Conservation (phyloP, 2,888 invertebrate species). For the Catocala nupta region DNA sequence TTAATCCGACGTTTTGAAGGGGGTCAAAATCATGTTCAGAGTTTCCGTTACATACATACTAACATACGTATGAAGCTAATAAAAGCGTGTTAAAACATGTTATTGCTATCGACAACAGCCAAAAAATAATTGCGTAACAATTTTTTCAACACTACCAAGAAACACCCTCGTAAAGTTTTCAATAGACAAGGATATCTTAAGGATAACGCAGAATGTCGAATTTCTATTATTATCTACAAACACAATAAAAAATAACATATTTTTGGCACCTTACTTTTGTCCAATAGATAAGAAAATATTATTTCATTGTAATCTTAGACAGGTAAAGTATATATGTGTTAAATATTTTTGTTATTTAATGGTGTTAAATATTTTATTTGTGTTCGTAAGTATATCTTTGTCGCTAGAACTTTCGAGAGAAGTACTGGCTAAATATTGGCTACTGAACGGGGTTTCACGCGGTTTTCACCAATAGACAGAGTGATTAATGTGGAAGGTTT, state of each 20-base stretch:
- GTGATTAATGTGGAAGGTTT: too few species aligned
- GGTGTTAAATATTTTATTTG: too few species aligned
- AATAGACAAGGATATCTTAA: conserved; percentile 33
- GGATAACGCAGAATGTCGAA: conserved; percentile 37
- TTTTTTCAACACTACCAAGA: conserved; percentile 16
- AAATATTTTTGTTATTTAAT: not conserved
- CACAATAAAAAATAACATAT: conserved; percentile 31
- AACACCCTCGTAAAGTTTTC: conserved; percentile 25
- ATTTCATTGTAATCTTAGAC: conserved; percentile 24
- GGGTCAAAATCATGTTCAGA: too few species aligned
- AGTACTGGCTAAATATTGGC: too few species aligned
- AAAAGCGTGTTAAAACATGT: too few species aligned
- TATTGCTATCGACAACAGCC: not conserved
- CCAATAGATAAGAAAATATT: conserved; percentile 24
- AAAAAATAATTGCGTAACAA: conserved; percentile 2
- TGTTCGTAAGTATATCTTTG: too few species aligned
- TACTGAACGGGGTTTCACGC: too few species aligned
- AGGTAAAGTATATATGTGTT: conserved; percentile 16
- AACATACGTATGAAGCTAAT: too few species aligned
- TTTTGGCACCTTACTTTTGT: conserved; percentile 47
- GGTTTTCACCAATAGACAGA: too few species aligned
- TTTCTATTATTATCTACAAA: conserved; percentile 19
- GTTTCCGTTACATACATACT: too few species aligned
- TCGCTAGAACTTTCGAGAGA: too few species aligned
- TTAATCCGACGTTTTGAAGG: too few species aligned